These are phyloP conservation scores for Arremon brunneinucha DNA, from an alignment of 2,797 vertebrate species.

Conservation along the genomic window DNA sequence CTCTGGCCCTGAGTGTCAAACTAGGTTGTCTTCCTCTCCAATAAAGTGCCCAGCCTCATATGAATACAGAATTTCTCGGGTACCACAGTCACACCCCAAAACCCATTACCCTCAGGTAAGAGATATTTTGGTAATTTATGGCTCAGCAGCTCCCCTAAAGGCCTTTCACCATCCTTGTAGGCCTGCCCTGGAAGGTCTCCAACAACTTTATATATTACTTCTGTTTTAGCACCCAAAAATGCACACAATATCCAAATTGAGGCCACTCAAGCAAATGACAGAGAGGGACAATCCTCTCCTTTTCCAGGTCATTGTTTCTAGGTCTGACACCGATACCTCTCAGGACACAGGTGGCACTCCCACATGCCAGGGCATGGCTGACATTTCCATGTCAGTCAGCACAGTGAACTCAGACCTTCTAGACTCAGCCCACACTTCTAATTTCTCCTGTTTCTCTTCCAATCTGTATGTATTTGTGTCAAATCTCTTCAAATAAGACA, in stretches of 20 bases:
- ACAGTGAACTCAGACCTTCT: neutral
- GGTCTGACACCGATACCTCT: fast-evolving
- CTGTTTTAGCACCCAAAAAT: neutral
- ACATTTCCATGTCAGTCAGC: neutral
- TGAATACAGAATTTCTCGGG: neutral
- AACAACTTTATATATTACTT: neutral
- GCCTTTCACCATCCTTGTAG: neutral
- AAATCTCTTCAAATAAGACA: neutral
- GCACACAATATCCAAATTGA: neutral
- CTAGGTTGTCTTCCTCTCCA: neutral
- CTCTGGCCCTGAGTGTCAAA: neutral
- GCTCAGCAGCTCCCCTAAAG: neutral
- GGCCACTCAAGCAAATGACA: fast-evolving
- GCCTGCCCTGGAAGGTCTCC: neutral
- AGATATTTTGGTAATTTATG: neutral
- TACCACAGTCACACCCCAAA: fast-evolving
- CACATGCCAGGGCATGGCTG: fast-evolving
- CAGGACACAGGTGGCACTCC: fast-evolving
- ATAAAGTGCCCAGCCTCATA: neutral
- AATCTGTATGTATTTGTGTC: neutral
- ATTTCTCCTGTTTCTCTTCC: neutral
- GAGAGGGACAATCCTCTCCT: neutral
- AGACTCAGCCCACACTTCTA: neutral
- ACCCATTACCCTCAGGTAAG: neutral
- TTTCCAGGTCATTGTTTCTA: neutral